These are phyloP conservation scores for Frieseomelitta varia DNA, from an alignment of 1,140 invertebrate species.

Conservation along the genomic window DNA sequence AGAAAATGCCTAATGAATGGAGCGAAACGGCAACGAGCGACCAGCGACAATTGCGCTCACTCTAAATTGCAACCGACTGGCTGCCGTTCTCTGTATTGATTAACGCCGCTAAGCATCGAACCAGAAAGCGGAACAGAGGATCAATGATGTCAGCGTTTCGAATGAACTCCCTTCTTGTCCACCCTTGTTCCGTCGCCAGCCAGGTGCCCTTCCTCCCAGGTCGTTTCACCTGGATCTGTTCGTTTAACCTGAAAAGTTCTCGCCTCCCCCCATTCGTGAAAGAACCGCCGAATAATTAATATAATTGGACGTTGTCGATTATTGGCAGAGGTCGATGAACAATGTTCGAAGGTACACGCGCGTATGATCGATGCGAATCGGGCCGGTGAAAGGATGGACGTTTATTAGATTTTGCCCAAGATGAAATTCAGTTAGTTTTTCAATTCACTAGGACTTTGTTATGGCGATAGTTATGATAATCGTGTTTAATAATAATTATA, in stretches of 20 bases:
- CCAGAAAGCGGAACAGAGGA: conserved; percentile 28
- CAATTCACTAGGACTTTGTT: too few species aligned
- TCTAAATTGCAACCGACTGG: conserved; percentile 42
- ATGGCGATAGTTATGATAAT: too few species aligned
- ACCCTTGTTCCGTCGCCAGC: background rate
- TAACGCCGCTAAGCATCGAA: conserved; percentile 37
- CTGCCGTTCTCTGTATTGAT: conserved; percentile 41
- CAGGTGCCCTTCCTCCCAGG: background rate
- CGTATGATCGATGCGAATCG: background rate
- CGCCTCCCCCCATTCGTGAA: background rate
- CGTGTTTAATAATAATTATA: too few species aligned
- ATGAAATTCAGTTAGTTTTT: too few species aligned
- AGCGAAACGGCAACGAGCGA: background rate
- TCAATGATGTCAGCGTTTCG: conserved; percentile 27
- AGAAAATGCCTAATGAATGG: conserved; percentile 39
- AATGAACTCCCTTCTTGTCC: background rate
- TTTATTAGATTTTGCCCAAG: background rate
- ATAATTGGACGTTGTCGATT: background rate
- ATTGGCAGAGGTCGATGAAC: too few species aligned
- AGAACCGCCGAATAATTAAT: conserved; percentile 3
- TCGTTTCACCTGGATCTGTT: conserved; percentile 15
- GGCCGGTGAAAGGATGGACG: background rate
- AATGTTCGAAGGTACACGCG: background rate
- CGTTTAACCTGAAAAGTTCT: conserved; percentile 18
- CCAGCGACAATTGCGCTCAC: conserved; percentile 17